phyloP scores from a whole-genome alignment of 2,113 vertebrate species.

The Spermophilus dauricus region DNA sequence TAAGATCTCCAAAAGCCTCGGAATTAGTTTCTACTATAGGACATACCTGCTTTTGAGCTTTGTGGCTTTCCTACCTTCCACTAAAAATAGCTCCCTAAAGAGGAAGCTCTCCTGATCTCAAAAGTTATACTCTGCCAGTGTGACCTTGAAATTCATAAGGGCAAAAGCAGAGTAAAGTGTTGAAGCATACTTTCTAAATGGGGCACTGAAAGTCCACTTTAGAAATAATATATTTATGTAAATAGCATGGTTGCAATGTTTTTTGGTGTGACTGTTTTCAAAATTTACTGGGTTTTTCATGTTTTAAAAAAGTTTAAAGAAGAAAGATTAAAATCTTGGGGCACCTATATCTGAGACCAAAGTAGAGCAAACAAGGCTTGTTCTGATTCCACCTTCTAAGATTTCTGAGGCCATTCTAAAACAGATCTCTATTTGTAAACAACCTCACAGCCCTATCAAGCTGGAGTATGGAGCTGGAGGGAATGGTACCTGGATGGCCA shows the following conservation, averaged over 20 bases:
- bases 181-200: neutral
- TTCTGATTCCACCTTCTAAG: neutral
- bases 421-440: fast-evolving
- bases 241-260: neutral
- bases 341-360: neutral
- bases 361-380: neutral
- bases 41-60: neutral
- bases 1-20: neutral
- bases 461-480: neutral
- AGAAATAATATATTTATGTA: neutral
- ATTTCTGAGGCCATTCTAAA: neutral
- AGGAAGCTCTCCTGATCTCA: constrained; percentile 38
- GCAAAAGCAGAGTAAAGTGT: neutral
- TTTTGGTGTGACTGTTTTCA: constrained; percentile 3
- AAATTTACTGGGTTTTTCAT: neutral
- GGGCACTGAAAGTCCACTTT: constrained; percentile 41
- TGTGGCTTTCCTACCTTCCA: neutral
- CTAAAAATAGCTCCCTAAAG: constrained; percentile 61
- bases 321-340: constrained; percentile 6
- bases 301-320: constrained; percentile 33
- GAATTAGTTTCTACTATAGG: neutral
- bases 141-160: constrained; percentile 29
- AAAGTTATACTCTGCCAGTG: neutral
- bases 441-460: neutral
- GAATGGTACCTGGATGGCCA: neutral